Evolutionary conservation across 2,888 invertebrate genomes (phyloP).

Genomic region (Andrena bicolor): DNA sequence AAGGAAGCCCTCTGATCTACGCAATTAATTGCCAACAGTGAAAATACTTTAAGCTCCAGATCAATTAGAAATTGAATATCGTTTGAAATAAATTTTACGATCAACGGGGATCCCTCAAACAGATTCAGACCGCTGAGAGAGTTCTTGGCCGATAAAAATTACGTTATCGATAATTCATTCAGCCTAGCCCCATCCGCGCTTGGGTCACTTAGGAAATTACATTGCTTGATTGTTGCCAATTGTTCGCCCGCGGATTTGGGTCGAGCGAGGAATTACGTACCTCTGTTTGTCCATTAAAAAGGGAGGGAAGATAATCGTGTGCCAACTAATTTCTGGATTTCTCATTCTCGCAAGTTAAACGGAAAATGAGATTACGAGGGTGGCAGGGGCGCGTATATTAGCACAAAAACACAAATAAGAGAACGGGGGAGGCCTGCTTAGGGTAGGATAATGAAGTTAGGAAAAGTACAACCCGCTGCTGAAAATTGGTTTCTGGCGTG

Average conservation of each 20-base stretch:
- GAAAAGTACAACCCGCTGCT: slow-evolving; percentile 57
- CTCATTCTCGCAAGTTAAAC: slow-evolving; percentile 26
- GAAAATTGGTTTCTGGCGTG: slow-evolving; percentile 48
- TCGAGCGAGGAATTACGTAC: background rate
- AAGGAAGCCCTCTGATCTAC: background rate
- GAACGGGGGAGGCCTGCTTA: slow-evolving; percentile 25
- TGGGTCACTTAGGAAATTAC: slow-evolving; percentile 2
- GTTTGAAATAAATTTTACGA: background rate
- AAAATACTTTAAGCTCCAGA: background rate
- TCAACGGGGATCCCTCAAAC: background rate
- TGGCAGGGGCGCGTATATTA: slow-evolving; percentile 30
- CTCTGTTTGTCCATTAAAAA: slow-evolving; percentile 17
- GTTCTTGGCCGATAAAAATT: background rate
- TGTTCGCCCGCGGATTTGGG: background rate
- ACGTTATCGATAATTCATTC: slow-evolving; percentile 12
- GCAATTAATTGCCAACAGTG: background rate
- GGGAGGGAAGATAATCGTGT: background rate
- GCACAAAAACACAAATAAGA: slow-evolving; percentile 54
- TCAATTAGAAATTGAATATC: slow-evolving; percentile 1
- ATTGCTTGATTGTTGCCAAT: background rate
- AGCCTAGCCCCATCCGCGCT: background rate
- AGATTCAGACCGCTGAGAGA: slow-evolving; percentile 3
- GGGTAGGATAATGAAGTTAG: slow-evolving; percentile 60
- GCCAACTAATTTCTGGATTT: slow-evolving; percentile 4
- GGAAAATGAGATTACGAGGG: slow-evolving; percentile 5